Base-by-base conservation (phyloP, 2,113 vertebrate genomes). In the Siniperca chuatsi region DNA sequence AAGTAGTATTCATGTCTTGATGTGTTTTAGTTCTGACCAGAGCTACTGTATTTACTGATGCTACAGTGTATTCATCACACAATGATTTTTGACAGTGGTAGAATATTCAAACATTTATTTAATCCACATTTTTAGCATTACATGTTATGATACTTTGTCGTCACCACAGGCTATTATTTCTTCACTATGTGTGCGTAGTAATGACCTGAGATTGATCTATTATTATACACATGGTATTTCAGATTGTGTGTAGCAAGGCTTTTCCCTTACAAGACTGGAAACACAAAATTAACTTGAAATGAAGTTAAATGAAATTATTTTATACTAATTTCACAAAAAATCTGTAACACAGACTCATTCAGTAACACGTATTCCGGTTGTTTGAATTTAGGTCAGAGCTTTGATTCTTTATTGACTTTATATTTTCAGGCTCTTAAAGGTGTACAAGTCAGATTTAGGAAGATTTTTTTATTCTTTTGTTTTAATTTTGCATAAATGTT, bases 401-500 rank as follows among this genome's bases (percentile, higher is more conserved):
- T 35, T 25, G 4, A 50, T 64, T 83, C n/a, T 69, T 62, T 16
- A 1, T 46, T 62, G 44, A 54, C 33, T 35, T 67, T 6, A 54
- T 23, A 44, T 65, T 65, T 66, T 42, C 10, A 4, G 15, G 5
- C 29, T 48, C 20, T 70, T 60, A 60, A 75, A 76, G 1, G 2
- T 29, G 25, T 11, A 46, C 48, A 70, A 29, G 23, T 66, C 29
- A 52, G 21, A 20, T 76, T 70, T 12, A 62, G 33, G 35, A 10
- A 37, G 15, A 21, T n/a, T n/a, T 29, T 33, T 1, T n/a, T 4
- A 2, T 58, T 54, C 7, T 21, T 8, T 54, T 54, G 52, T 66
- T 84, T 70, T 23, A 40, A 65, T 60, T 25, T 64, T 79, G 42
- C 58, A 65, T 21, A 15, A 40, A 58, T 0, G 70, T 83, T 33